Conservation (phyloP, 64 coral and sea anemone species). For the Hydrozoanthus tunicans region DNA sequence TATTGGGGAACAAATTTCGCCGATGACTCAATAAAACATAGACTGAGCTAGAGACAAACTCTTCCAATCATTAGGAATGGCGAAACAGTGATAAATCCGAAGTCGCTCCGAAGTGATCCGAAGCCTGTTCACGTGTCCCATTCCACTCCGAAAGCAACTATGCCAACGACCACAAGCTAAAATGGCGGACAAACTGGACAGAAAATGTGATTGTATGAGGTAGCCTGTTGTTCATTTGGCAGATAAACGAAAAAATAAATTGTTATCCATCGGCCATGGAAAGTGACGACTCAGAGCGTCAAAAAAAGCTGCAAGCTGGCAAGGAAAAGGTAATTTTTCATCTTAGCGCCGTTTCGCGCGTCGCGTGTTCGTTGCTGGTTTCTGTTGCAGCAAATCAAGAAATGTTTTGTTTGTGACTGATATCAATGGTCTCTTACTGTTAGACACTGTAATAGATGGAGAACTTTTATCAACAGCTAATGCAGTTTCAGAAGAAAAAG, state of each 20-base stretch:
- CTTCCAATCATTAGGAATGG: too few relatives aligned
- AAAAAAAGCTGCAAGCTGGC: constrained; percentile 93
- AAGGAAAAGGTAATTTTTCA: constrained; percentile 88
- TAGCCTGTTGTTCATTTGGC: constrained; percentile 6
- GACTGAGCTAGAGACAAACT: too few relatives aligned
- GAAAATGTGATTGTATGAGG: background rate
- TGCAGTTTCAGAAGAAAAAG: constrained; percentile 96
- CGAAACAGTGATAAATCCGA: background rate
- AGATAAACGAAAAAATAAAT: background rate
- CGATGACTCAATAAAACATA: too few relatives aligned
- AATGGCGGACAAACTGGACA: constrained; percentile 42
- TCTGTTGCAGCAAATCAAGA: constrained; percentile 25
- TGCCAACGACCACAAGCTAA: constrained; percentile 58
- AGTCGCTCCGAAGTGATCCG: constrained; percentile 27
- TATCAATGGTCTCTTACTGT: background rate
- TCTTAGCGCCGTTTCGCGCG: constrained; percentile 58
- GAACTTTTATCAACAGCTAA: constrained; percentile 60
- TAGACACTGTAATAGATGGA: background rate
- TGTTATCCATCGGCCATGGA: constrained; percentile 66
- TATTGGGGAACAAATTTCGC: too few relatives aligned
- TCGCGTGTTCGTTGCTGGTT: constrained; percentile 71
- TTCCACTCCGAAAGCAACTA: constrained; percentile 45
- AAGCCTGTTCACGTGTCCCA: constrained; percentile 28
- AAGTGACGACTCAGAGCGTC: constrained; percentile 93
- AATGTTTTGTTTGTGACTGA: constrained; percentile 31